A percentile compares a stretch with the other conserved stretches of the same genome.
Conservation (phyloP, 2,797 vertebrate genomes). For the Acridotheres tristis region DNA sequence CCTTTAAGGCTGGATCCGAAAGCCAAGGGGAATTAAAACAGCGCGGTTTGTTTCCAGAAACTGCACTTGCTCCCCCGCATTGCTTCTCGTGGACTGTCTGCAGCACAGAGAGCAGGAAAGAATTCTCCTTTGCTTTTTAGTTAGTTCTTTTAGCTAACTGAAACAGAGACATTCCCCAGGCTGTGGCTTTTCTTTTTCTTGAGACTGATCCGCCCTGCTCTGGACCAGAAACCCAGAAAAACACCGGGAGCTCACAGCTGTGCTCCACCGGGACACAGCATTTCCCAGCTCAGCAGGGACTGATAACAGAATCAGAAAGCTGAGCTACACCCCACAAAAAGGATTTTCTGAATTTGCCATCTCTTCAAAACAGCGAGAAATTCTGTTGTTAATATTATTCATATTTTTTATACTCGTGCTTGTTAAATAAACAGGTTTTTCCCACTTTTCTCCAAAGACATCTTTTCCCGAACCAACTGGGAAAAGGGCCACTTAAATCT, state of each 20-base stretch:
- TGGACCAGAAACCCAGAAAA: background rate
- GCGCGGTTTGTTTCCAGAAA: accelerated
- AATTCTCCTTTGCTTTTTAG: background rate
- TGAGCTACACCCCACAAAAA: background rate
- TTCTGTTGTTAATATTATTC: background rate
- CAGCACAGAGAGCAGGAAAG: background rate
- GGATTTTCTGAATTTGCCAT: background rate
- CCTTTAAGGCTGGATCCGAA: background rate
- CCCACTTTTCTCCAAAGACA: background rate
- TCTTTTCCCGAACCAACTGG: accelerated
- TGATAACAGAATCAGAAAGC: background rate
- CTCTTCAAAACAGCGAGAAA: background rate
- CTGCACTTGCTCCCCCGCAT: background rate
- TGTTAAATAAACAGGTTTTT: background rate
- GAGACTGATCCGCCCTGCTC: background rate
- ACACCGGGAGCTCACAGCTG: background rate
- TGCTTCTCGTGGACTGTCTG: background rate
- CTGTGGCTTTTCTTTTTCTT: background rate
- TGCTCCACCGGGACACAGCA: accelerated
- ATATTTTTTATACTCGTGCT: background rate
- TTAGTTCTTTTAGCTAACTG: background rate
- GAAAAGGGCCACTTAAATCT: background rate
- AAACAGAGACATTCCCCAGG: background rate
- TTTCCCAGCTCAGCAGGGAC: background rate
- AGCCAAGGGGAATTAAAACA: background rate